These are phyloP conservation scores for Geococcyx californianus DNA, from an alignment of 2,113 vertebrate species.

Conservation along the genomic window DNA sequence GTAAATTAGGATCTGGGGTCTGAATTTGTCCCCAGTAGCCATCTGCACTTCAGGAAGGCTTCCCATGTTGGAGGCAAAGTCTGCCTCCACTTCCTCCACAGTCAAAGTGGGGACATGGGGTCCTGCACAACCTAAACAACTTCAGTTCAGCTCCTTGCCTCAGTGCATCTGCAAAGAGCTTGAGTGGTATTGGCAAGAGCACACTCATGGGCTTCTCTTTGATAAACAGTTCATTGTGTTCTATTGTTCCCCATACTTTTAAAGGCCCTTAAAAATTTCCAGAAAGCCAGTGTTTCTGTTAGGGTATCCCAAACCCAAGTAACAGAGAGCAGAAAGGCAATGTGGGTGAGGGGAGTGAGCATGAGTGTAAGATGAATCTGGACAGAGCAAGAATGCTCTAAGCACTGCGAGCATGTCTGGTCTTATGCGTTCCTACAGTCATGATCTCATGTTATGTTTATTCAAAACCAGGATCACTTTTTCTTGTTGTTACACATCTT, in stretches of 20 bases:
- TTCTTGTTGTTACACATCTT: background rate
- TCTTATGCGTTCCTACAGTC: background rate
- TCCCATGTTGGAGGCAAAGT: background rate
- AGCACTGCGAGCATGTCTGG: background rate
- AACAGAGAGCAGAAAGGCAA: background rate
- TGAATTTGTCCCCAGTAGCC: background rate
- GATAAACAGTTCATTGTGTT: background rate
- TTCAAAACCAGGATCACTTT: background rate
- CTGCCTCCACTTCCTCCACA: accelerated
- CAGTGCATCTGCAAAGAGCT: background rate
- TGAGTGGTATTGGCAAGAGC: background rate
- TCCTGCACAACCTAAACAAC: background rate
- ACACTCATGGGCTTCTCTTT: background rate
- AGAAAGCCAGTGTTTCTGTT: background rate
- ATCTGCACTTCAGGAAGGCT: background rate
- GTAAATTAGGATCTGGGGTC: background rate
- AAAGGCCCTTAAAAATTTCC: background rate
- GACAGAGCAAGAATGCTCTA: background rate
- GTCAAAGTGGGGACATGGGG: accelerated
- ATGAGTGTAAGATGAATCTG: background rate
- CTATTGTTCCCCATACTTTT: background rate
- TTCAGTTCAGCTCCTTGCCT: background rate
- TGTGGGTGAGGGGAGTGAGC: background rate
- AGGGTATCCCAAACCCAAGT: background rate
- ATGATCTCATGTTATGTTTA: background rate